A percentile compares a stretch with the other conserved stretches of the same genome.
Conservation (phyloP, 2,888 invertebrate species). For the Troilus luridus region DNA sequence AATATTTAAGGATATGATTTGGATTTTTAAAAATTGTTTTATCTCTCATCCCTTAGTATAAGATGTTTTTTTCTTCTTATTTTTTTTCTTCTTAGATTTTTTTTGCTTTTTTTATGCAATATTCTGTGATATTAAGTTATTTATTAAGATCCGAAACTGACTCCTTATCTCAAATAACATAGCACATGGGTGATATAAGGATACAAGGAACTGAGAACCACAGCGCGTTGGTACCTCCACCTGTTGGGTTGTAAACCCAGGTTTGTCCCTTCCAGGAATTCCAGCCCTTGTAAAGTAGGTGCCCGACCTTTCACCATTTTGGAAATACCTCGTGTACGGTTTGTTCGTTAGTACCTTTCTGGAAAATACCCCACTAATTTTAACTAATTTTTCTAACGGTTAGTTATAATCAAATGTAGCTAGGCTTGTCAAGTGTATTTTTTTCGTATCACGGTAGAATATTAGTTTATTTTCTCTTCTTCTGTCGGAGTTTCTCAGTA, state of each 20-base stretch:
- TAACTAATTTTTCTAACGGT: not conserved
- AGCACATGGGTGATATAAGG: not conserved
- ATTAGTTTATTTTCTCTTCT: too few species aligned
- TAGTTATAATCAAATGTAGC: not conserved
- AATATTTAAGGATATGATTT: too few species aligned
- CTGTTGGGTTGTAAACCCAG: not conserved
- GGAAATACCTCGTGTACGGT: not conserved
- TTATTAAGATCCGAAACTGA: too few species aligned
- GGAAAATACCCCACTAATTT: not conserved
- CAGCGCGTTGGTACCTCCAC: not conserved
- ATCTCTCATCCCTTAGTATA: too few species aligned
- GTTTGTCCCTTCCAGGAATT: not conserved
- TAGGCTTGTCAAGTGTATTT: not conserved
- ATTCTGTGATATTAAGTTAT: too few species aligned
- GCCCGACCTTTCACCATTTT: not conserved
- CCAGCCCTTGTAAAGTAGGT: not conserved
- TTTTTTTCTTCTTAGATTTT: too few species aligned
- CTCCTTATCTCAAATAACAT: too few species aligned
- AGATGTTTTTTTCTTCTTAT: too few species aligned
- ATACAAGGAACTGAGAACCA: not conserved
- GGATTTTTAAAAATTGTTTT: too few species aligned
- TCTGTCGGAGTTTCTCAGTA: too few species aligned
- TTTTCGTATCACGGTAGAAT: too few species aligned
- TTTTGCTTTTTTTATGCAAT: too few species aligned
- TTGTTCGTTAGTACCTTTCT: not conserved